These are phyloP conservation scores for Uropetala carovei DNA, from an alignment of 2,888 invertebrate genomes.

Conservation along the genomic window DNA sequence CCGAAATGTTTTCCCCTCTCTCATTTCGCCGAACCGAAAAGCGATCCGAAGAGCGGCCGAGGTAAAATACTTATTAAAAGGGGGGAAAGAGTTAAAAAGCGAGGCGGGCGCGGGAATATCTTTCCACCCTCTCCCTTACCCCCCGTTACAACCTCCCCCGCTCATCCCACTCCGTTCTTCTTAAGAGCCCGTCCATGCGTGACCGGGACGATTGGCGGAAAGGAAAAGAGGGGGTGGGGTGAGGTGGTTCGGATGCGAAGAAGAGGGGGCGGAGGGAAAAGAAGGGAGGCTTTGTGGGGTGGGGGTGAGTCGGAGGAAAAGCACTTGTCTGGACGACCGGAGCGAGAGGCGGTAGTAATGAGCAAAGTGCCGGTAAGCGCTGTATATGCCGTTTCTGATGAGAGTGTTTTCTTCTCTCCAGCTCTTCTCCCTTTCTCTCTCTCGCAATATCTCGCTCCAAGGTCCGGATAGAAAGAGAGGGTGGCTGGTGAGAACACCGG, in stretches of 20 bases:
- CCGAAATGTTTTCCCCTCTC: too few relatives aligned
- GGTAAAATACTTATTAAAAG: conserved; percentile 8
- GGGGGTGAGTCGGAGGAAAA: too few relatives aligned
- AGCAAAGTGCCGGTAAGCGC: conserved; percentile 60
- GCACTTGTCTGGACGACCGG: background rate
- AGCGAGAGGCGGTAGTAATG: conserved; percentile 33
- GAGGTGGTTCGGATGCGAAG: background rate
- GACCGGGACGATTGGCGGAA: conserved; percentile 42
- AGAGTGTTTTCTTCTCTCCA: background rate
- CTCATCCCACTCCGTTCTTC: background rate
- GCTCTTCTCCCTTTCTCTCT: background rate
- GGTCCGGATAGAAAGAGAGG: background rate
- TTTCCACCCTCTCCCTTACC: background rate
- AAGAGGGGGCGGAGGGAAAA: background rate
- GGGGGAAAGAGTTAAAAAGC: background rate
- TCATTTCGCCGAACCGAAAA: conserved; percentile 13
- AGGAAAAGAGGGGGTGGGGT: conserved; percentile 20
- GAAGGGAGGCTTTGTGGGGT: too few relatives aligned
- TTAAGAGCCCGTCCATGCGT: conserved; percentile 50
- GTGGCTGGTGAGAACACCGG: background rate
- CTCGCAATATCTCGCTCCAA: background rate
- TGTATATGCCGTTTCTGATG: conserved; percentile 48
- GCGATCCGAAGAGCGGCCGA: background rate
- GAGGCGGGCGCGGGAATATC: background rate
- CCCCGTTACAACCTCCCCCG: background rate